Conservation (phyloP, 2,888 invertebrate species). For the Mythimna lalbum region DNA sequence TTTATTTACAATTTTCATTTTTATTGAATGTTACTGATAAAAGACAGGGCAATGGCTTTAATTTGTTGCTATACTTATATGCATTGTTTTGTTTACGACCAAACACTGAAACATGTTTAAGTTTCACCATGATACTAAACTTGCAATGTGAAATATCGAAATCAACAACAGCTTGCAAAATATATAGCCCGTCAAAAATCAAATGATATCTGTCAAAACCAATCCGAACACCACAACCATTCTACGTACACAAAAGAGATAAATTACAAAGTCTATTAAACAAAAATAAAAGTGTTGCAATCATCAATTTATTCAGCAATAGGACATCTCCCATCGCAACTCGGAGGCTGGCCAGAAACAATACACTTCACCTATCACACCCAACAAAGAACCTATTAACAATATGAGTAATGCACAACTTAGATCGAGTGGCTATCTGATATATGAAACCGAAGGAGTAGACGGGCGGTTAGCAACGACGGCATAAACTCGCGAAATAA, state of each 20-base stretch:
- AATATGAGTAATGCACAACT: conserved; percentile 83
- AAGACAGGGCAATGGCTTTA: conserved; percentile 43
- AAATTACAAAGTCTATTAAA: conserved; percentile 58
- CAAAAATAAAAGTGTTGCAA: conserved; percentile 60
- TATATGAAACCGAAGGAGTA: conserved; percentile 65
- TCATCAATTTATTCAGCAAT: conserved; percentile 65
- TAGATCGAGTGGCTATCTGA: conserved; percentile 80
- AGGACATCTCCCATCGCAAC: conserved; percentile 64
- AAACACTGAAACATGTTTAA: neutral
- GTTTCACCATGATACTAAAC: neutral
- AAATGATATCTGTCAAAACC: conserved; percentile 23
- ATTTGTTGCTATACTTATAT: conserved; percentile 2
- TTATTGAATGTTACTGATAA: conserved; percentile 60
- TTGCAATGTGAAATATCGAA: neutral
- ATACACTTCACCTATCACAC: conserved; percentile 78
- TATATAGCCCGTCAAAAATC: neutral
- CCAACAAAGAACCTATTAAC: conserved; percentile 84
- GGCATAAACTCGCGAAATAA: neutral
- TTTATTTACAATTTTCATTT: conserved; percentile 71
- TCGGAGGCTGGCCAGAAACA: conserved; percentile 69
- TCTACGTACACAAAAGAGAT: conserved; percentile 48
- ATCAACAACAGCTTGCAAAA: neutral
- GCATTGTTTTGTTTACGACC: neutral
- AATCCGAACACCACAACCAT: conserved; percentile 21
- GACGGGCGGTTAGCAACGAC: conserved; percentile 65